Percentiles rank a stretch among this genome's conserved stretches.
Evolutionary conservation across 53 echinoderm and acorn worm genomes (phyloP).

Genomic region (Mesocentrotus franciscanus): DNA sequence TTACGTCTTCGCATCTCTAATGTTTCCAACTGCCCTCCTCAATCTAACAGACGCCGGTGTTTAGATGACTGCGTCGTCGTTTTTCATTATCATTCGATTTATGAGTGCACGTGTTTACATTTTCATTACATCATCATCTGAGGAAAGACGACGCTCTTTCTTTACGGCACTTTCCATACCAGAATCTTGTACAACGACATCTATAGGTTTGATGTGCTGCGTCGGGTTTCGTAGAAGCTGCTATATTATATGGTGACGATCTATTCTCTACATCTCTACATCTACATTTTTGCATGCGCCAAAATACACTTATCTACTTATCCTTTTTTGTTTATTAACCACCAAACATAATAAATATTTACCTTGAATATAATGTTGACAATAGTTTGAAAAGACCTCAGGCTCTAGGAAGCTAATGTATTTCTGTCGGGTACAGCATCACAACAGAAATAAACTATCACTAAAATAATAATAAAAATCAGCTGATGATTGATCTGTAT

Average conservation of each 20-base stretch:
- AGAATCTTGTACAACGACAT: background rate
- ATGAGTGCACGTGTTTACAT: constrained; percentile 68
- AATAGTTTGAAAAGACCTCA: too few species aligned
- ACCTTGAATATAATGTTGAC: too few species aligned
- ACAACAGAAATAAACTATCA: too few species aligned
- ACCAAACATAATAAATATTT: too few species aligned
- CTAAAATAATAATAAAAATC: too few species aligned
- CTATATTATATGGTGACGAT: background rate
- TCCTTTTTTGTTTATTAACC: too few species aligned
- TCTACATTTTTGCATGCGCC: too few species aligned
- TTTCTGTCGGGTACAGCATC: too few species aligned
- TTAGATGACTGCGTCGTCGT: constrained; percentile 66
- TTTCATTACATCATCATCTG: constrained; percentile 63
- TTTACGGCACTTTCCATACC: background rate
- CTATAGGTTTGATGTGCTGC: background rate
- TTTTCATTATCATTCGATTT: constrained; percentile 68
- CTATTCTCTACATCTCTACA: too few species aligned
- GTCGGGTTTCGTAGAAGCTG: background rate
- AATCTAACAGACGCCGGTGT: constrained; percentile 69
- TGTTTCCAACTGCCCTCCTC: constrained; percentile 49
- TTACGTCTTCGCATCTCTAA: constrained; percentile 19
- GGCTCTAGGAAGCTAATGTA: too few species aligned
- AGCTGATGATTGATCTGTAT: too few species aligned
- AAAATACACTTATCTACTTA: too few species aligned
- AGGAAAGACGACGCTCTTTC: constrained; percentile 14